Evolutionary conservation across 1,140 invertebrate species (phyloP).

Genomic region (Polypedilum vanderplanki): DNA sequence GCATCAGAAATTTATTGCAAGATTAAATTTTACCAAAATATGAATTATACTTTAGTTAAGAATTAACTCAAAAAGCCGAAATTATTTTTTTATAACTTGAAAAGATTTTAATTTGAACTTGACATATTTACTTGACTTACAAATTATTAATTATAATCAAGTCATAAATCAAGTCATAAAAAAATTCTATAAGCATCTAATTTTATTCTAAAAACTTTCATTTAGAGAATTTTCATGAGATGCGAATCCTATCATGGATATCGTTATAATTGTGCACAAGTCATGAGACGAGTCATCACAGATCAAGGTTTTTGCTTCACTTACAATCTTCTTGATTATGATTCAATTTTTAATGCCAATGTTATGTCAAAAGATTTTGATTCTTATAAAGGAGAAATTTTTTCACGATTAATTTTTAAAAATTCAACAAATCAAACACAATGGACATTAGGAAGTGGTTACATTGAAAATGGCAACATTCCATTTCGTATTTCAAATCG

Average conservation of each 20-base stretch:
- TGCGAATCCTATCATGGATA: too few relatives aligned
- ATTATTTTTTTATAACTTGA: too few relatives aligned
- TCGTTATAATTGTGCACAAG: neutral
- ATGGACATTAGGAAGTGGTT: neutral
- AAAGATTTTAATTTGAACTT: too few relatives aligned
- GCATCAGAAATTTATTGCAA: neutral
- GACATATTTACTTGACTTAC: too few relatives aligned
- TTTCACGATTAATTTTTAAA: neutral
- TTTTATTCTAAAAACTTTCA: too few relatives aligned
- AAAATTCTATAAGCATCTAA: too few relatives aligned
- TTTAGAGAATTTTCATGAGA: too few relatives aligned
- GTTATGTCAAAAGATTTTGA: neutral
- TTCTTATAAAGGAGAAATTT: neutral
- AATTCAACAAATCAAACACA: neutral
- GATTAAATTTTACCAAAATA: too few relatives aligned
- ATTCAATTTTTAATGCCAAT: neutral
- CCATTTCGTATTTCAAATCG: neutral
- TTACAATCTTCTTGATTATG: neutral
- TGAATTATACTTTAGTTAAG: too few relatives aligned
- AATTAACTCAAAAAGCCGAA: too few relatives aligned
- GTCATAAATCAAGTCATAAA: too few relatives aligned
- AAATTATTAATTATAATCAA: too few relatives aligned
- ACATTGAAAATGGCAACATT: neutral
- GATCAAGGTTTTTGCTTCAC: conserved; percentile 2
- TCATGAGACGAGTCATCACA: neutral